Percentiles rank a stretch among this genome's conserved stretches.
phyloP scores from a whole-genome alignment of 2,888 invertebrate genomes.

The Neoascia interrupta region DNA sequence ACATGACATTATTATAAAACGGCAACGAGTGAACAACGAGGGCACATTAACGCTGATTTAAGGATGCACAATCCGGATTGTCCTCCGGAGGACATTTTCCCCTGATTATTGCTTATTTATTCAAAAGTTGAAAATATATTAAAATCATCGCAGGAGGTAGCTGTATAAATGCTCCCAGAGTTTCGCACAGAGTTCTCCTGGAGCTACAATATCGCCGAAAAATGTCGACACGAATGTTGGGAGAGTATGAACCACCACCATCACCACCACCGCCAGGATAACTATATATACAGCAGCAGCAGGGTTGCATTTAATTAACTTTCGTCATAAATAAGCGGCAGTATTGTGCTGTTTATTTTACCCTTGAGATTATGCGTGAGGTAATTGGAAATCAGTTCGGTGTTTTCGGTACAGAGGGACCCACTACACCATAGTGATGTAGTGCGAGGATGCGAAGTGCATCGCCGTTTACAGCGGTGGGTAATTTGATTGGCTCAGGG shows the following conservation, averaged over 20 bases:
- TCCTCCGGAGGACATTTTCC: conserved; percentile 50
- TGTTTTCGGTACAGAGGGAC: too few species aligned
- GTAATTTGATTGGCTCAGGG: conserved; percentile 52
- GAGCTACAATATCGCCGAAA: conserved; percentile 17
- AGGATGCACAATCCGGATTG: conserved; percentile 47
- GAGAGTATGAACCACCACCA: conserved; percentile 21
- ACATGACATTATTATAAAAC: background rate
- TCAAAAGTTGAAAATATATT: conserved; percentile 55
- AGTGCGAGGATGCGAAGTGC: conserved; percentile 14
- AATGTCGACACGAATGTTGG: conserved; percentile 12
- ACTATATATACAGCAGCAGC: conserved; percentile 48
- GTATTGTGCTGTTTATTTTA: conserved; percentile 58
- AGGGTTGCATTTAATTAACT: conserved; percentile 70
- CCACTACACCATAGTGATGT: too few species aligned
- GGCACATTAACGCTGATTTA: conserved; percentile 57
- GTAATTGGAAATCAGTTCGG: conserved; percentile 68
- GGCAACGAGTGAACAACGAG: conserved; percentile 34
- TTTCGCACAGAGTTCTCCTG: background rate
- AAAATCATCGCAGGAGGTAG: conserved; percentile 16
- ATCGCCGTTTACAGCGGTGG: conserved; percentile 30
- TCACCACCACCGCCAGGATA: background rate
- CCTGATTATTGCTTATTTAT: conserved; percentile 65
- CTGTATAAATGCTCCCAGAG: too few species aligned
- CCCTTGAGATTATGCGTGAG: conserved; percentile 67
- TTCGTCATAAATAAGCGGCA: conserved; percentile 63